Evolutionary conservation across 1,140 invertebrate species (phyloP).

Genomic region (Kradibia gibbosae): DNA sequence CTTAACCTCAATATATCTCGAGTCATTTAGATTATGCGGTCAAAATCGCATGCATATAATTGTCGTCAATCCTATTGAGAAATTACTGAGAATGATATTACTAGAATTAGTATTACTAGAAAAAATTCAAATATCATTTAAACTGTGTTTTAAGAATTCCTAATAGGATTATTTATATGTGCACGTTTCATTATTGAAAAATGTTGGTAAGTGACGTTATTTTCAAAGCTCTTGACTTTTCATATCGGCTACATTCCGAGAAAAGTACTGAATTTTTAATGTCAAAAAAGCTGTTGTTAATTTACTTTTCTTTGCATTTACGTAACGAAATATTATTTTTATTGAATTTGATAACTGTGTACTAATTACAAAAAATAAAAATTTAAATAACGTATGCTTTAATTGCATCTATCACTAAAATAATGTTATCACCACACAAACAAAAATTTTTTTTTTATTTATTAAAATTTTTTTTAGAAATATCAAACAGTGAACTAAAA

Average conservation of each 20-base stretch:
- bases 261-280: background rate
- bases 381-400: too few species aligned
- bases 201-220: background rate
- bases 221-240: background rate
- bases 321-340: too few species aligned
- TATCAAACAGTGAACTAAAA: too few species aligned
- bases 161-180: background rate
- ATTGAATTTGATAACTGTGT: too few species aligned
- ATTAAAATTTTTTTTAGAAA: too few species aligned
- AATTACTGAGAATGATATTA: background rate
- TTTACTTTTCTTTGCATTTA: background rate
- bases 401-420: too few species aligned
- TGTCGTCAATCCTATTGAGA: background rate
- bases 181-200: background rate
- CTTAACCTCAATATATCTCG: conserved; percentile 49
- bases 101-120: background rate
- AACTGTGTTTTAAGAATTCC: background rate
- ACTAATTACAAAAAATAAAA: too few species aligned
- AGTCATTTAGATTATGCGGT: conserved; percentile 29
- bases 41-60: background rate
- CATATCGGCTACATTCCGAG: background rate
- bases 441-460: too few species aligned
- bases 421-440: too few species aligned
- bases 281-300: too few species aligned
- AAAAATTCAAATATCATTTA: background rate